A percentile compares a stretch with the other conserved stretches of the same genome.
These are phyloP conservation scores for Willisornis vidua DNA, from an alignment of 2,113 vertebrate species.

Conservation along the genomic window DNA sequence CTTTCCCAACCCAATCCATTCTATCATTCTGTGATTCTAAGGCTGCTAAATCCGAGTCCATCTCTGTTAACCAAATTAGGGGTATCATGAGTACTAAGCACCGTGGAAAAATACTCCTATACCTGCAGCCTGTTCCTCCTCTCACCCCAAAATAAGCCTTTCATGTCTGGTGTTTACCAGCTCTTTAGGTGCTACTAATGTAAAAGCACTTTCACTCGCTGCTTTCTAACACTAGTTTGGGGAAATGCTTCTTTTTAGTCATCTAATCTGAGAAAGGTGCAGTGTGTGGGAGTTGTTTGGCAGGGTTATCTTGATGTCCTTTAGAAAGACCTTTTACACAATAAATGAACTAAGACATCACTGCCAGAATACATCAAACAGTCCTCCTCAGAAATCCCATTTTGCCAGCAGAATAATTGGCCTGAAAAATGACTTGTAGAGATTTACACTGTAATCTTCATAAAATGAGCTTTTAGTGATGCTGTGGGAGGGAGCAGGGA, in stretches of 20 bases:
- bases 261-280: neutral
- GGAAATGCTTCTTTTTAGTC: neutral
- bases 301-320: neutral
- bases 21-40: no score
- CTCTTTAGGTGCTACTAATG: neutral
- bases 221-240: neutral
- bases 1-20: no score
- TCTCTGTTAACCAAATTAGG: neutral
- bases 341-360: neutral
- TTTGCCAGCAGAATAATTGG: neutral
- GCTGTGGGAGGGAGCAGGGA: neutral
- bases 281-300: neutral
- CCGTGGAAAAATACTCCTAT: neutral
- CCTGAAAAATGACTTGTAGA: neutral
- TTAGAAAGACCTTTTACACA: neutral
- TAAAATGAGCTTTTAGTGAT: neutral
- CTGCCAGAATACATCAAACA: constrained; percentile 1
- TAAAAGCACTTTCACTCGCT: neutral
- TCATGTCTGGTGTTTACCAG: neutral
- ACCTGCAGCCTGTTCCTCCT: neutral
- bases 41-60: neutral
- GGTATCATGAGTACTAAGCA: neutral
- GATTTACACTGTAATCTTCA: neutral
- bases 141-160: neutral
- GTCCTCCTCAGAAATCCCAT: neutral